A percentile compares a stretch with the other conserved stretches of the same genome.
These are phyloP conservation scores for Bradynema listronoti DNA, from an alignment of 1,140 invertebrate species.

Conservation along the genomic window DNA sequence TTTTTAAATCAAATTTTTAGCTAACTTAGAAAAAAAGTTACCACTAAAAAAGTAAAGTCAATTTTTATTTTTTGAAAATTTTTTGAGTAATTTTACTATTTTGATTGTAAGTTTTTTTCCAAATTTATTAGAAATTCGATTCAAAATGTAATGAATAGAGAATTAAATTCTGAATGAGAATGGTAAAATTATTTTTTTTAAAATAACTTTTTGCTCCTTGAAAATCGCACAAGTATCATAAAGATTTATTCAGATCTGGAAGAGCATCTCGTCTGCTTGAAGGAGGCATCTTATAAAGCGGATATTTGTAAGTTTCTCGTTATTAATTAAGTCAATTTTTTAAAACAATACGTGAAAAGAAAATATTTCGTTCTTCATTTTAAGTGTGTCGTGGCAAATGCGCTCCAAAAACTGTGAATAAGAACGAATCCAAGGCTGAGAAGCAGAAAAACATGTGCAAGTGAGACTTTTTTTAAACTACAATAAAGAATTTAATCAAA, in stretches of 20 bases:
- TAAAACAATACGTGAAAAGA: not conserved
- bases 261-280: constrained; percentile 38
- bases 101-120: too few relatives aligned
- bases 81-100: too few relatives aligned
- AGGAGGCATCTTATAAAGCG: constrained; percentile 44
- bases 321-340: constrained; percentile 5
- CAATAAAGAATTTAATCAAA: constrained; percentile 2
- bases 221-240: too few relatives aligned
- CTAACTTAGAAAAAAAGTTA: too few relatives aligned
- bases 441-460: constrained; percentile 47
- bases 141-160: too few relatives aligned
- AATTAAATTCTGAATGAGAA: too few relatives aligned
- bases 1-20: too few relatives aligned
- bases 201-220: too few relatives aligned
- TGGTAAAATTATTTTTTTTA: too few relatives aligned
- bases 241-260: constrained; percentile 51
- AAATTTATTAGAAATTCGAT: too few relatives aligned
- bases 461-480: constrained; percentile 15
- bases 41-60: too few relatives aligned
- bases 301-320: constrained; percentile 22
- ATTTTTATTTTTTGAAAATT: too few relatives aligned
- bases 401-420: constrained; percentile 19
- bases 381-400: constrained; percentile 40
- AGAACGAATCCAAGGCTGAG: constrained; percentile 41
- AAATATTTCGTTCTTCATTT: constrained; percentile 5